phyloP scores from a whole-genome alignment of 2,888 invertebrate species.

The Entomobrya multifasciata region DNA sequence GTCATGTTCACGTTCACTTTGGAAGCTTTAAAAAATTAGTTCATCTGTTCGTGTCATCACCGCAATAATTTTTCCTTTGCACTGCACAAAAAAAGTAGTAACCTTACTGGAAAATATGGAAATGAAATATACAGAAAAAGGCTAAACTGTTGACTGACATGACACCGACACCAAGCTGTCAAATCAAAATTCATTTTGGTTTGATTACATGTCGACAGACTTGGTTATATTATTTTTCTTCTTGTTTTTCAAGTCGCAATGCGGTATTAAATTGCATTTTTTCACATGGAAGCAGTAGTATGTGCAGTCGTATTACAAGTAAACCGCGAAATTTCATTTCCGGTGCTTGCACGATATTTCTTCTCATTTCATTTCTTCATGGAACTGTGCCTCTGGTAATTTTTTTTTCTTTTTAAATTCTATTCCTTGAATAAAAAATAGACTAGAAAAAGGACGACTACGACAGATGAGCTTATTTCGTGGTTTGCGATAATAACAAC shows the following conservation, averaged over 20 bases:
- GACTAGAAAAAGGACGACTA: neutral
- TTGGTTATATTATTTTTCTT: too few relatives aligned
- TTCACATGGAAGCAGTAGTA: neutral
- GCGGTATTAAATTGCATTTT: neutral
- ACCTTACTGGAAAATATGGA: neutral
- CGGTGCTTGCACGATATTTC: neutral
- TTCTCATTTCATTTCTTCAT: constrained; percentile 5
- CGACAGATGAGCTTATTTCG: neutral
- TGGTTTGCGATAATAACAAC: too few relatives aligned
- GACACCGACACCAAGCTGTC: neutral
- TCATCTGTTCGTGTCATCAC: neutral
- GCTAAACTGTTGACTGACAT: neutral
- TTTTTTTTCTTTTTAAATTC: neutral
- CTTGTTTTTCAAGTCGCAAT: neutral
- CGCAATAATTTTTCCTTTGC: neutral
- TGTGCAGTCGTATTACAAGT: neutral
- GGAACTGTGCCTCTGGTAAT: neutral
- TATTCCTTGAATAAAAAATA: too few relatives aligned
- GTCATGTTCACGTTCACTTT: neutral
- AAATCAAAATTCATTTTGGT: constrained; percentile 10
- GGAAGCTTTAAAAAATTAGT: neutral
- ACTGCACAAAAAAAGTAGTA: neutral
- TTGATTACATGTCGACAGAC: neutral
- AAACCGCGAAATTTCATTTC: constrained; percentile 7
- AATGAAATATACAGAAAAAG: neutral